Conservation (phyloP, 2,113 vertebrate genomes). For the Glaucidium brasilianum region DNA sequence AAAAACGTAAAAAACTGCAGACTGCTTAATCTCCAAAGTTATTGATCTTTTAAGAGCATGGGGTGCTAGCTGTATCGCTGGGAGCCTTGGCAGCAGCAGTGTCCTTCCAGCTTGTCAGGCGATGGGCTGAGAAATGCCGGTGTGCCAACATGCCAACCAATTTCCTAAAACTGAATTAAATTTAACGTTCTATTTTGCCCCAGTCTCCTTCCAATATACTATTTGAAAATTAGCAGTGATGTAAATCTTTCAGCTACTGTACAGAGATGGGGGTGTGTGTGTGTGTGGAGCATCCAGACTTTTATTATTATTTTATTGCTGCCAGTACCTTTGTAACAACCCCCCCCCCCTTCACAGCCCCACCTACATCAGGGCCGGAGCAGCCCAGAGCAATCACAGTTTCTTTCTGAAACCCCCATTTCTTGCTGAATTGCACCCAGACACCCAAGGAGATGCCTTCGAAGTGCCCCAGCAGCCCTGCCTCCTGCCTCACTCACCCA, state of each 20-base stretch:
- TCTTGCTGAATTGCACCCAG: neutral
- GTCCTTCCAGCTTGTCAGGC: neutral
- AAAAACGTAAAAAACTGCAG: neutral
- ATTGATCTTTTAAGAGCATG: neutral
- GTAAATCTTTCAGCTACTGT: neutral
- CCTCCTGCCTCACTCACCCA: too few species aligned
- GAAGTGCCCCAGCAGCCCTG: neutral
- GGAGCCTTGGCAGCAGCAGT: accelerated
- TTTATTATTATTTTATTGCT: slow-evolving; percentile 68
- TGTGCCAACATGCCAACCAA: neutral
- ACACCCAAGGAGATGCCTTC: neutral
- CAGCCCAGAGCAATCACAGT: neutral
- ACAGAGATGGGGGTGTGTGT: neutral
- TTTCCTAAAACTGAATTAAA: neutral
- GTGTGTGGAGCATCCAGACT: neutral
- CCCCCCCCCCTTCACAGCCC: too few species aligned
- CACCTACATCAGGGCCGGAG: accelerated
- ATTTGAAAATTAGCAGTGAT: neutral
- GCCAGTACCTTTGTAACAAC: accelerated
- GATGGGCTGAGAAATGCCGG: neutral
- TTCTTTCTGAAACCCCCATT: neutral
- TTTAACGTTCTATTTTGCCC: neutral
- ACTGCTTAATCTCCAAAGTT: neutral
- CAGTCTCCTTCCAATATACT: neutral
- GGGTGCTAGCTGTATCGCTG: accelerated